Evolutionary conservation across 2,888 invertebrate genomes (phyloP), one percentile per base, ranked within the genome.

Genomic region (Trissolcus brochymenae): DNA sequence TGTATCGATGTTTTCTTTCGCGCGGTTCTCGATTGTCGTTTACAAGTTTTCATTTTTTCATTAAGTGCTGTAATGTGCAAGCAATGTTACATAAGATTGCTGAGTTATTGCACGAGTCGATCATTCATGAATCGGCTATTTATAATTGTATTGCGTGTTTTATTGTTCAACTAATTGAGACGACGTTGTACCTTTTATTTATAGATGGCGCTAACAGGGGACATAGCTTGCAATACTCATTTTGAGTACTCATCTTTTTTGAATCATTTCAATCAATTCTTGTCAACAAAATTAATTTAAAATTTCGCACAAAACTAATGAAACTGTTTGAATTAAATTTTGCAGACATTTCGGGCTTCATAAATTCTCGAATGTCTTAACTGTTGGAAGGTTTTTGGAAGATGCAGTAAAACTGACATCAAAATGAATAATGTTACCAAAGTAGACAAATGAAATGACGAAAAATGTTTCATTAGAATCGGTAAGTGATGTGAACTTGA

Each of bases 401-500:
- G 46, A 16, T 46, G 46, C 0, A 46, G 46, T 3, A 46, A 46
- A 46, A 14, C n/a, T 14, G 16, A 46, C 16, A 14, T 16, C 6
- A 16, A 14, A 46, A 16, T 14, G 60, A 62, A 67, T 62, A 67
- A 67, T 55, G 51, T 46, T 35, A 17, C 57, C n/a, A 51, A 49
- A 51, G 54, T 50, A 43, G 65, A 65, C 46, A 40, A 40, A 55
- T 43, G 57, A 67, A 75, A 64, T 57, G 19, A 17, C 51, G 57
- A 71, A 75, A 75, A 71, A 57, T 46, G 61, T 55, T 35, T 56
- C 25, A 9, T 64, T 56, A 70, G 81, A 78, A 84, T 83, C 81
- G 83, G 82, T 75, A 84, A 84, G 81, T 81, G 81, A 80, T 79
- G 83, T 85, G 87, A 88, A 88, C 88, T 88, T 88, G 87, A 87